These are phyloP conservation scores for Pachyrhynchus sulphureomaculatus DNA, from an alignment of 1,140 invertebrate species.

Conservation along the genomic window DNA sequence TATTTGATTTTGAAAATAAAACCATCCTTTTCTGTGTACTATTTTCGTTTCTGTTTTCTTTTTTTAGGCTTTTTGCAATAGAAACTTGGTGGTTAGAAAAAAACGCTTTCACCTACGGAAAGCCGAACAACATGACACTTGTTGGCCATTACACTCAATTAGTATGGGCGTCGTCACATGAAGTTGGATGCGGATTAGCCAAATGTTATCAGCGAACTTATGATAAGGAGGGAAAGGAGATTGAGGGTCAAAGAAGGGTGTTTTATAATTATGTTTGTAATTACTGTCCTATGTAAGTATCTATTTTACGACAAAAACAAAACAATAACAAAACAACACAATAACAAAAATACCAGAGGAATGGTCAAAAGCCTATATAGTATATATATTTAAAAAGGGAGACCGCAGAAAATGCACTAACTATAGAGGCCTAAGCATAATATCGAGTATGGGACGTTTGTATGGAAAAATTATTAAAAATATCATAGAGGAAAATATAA, in stretches of 20 bases:
- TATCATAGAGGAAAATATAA: too few species aligned
- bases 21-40: too few species aligned
- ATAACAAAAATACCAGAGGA: too few species aligned
- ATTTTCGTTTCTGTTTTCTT: too few species aligned
- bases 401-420: too few species aligned
- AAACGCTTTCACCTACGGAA: constrained; percentile 72
- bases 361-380: too few species aligned
- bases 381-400: too few species aligned
- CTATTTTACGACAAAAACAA: not conserved
- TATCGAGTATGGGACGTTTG: too few species aligned
- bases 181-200: constrained; percentile 75
- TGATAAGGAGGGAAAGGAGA: constrained; percentile 38
- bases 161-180: constrained; percentile 78
- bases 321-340: not conserved
- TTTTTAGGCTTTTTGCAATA: constrained; percentile 73
- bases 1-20: too few species aligned
- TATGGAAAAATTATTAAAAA: too few species aligned
- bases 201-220: constrained; percentile 58
- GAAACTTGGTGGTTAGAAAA: constrained; percentile 79
- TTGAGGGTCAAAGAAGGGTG: constrained; percentile 54
- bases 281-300: constrained; percentile 79
- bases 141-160: constrained; percentile 83
- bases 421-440: too few species aligned
- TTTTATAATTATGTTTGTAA: constrained; percentile 87
- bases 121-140: constrained; percentile 61